Evolutionary conservation across 2,797 vertebrate species (phyloP).

Genomic region (Hemitrygon akajei): DNA sequence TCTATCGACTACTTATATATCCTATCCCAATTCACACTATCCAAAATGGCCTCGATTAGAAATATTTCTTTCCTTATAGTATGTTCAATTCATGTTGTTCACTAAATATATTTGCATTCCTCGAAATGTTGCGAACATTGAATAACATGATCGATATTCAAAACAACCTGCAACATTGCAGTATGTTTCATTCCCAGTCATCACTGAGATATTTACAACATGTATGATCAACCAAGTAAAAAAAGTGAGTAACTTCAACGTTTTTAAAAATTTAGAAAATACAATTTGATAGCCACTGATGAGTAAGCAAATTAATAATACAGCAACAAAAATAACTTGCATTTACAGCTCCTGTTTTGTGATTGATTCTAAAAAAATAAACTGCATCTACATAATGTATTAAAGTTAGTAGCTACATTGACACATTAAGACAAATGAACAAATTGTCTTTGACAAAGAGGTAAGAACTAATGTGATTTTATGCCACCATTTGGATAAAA

Average conservation of each 20-base stretch:
- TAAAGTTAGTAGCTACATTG: not conserved
- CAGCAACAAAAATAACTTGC: not conserved
- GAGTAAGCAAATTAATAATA: not conserved
- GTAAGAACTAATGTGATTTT: not conserved
- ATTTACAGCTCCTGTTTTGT: not conserved
- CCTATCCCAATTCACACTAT: no score
- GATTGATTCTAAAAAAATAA: not conserved
- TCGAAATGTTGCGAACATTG: not conserved
- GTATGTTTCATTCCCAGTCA: not conserved
- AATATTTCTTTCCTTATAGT: not conserved
- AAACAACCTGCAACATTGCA: not conserved
- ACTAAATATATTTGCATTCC: not conserved
- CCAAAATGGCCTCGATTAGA: not conserved
- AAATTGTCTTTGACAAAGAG: not conserved
- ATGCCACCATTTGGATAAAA: not conserved
- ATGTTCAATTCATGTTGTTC: not conserved
- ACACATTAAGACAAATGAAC: constrained; percentile 10
- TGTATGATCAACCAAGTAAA: not conserved
- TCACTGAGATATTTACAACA: not conserved
- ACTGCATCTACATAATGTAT: not conserved
- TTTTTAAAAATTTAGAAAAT: not conserved
- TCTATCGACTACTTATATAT: no score
- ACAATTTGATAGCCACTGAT: not conserved
- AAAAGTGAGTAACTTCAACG: not conserved
- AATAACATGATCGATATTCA: not conserved